phyloP scores from a whole-genome alignment of 2,888 invertebrate genomes.

The Chymomyza caudatula region DNA sequence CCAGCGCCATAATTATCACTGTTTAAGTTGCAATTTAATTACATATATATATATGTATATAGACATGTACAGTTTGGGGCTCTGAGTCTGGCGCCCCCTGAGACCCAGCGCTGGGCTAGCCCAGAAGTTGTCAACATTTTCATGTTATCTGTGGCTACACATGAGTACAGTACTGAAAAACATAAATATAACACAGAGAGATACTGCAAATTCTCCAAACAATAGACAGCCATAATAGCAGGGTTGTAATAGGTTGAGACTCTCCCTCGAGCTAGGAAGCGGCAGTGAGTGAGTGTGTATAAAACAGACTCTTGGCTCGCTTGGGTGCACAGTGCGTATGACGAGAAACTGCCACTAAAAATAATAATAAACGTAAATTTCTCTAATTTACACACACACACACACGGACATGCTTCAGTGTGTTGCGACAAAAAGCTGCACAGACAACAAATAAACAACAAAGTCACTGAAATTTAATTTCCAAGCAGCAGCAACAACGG shows the following conservation, averaged over 20 bases:
- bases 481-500: constrained; percentile 35
- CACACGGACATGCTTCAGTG: not conserved
- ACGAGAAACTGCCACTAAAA: constrained; percentile 64
- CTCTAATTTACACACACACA: constrained; percentile 53
- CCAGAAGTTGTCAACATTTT: constrained; percentile 14
- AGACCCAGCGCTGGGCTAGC: not conserved
- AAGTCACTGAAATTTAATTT: constrained; percentile 71
- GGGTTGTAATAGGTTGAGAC: too few relatives aligned
- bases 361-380: constrained; percentile 71
- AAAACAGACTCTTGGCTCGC: not conserved
- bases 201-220: not conserved
- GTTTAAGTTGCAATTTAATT: constrained; percentile 59
- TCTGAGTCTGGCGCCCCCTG: too few relatives aligned
- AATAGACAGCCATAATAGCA: not conserved
- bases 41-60: constrained; percentile 55
- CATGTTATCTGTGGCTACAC: constrained; percentile 50
- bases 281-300: not conserved
- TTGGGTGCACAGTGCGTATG: constrained; percentile 26
- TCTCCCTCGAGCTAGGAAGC: too few relatives aligned
- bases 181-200: constrained; percentile 34
- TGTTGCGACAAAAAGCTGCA: not conserved
- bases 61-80: too few relatives aligned
- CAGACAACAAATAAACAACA: constrained; percentile 62
- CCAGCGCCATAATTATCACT: constrained; percentile 64
- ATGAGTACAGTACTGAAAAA: not conserved